phyloP scores from a whole-genome alignment of 1,140 invertebrate genomes.

The Drosophila pachea region DNA sequence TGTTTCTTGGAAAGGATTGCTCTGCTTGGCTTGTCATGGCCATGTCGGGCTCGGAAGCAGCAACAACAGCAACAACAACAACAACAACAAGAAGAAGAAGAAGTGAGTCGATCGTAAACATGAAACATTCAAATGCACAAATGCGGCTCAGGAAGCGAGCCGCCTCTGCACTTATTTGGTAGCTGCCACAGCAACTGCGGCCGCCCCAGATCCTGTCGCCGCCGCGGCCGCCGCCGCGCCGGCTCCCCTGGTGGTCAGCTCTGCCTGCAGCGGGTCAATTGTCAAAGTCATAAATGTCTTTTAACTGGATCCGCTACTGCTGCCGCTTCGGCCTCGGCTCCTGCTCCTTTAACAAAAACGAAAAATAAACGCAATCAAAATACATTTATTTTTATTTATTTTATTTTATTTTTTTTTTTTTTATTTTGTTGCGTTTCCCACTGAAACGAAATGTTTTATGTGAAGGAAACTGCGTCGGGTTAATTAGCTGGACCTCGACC shows the following conservation, averaged over 20 bases:
- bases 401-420: too few species aligned
- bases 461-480: conserved; percentile 58
- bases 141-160: conserved; percentile 51
- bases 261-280: conserved; percentile 46
- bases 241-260: conserved; percentile 45
- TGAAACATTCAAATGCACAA: conserved; percentile 68
- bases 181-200: conserved; percentile 18
- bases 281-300: conserved; percentile 67
- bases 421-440: conserved; percentile 64
- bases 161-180: conserved; percentile 29
- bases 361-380: conserved; percentile 60
- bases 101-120: conserved; percentile 60
- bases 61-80: neutral
- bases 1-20: conserved; percentile 75
- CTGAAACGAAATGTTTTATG: conserved; percentile 52
- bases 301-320: conserved; percentile 7
- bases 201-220: conserved; percentile 41
- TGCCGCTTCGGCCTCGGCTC: conserved; percentile 1
- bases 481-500: conserved; percentile 50
- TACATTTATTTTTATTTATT: neutral
- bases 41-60: conserved; percentile 55
- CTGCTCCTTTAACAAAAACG: neutral
- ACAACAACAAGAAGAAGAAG: conserved; percentile 32
- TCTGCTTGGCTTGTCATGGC: conserved; percentile 67
- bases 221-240: conserved; percentile 42